Base-by-base conservation (phyloP, 2,797 vertebrate species). In the Prunella strophiata region DNA sequence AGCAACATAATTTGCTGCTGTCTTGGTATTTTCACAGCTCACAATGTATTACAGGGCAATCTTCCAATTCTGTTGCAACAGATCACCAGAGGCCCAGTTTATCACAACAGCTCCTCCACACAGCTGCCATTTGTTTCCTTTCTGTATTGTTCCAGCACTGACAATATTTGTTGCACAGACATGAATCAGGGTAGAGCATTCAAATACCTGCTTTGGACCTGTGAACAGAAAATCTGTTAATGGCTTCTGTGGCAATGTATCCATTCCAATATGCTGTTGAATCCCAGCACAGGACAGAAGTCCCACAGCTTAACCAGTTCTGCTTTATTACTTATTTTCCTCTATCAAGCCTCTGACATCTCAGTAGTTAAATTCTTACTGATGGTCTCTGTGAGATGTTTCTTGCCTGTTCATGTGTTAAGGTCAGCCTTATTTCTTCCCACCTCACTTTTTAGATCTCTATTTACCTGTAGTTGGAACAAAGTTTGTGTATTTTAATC, bases 41-140 rank as follows among this genome's bases (percentile, higher is more conserved):
- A 55, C 57, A 85, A 50, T 13, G 14, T 67, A 88, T 79, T 74
- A 81, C 19, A 32, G 72, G 63, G 94, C 88, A 73, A 54, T 45
- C 74, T 85, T 75, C 68, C 91, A 94, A 16, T 32, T 76, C 59
- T 62, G 14, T 20, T 88, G 50, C 83, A 93, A 65, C 21, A 51
- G 43, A 86, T 38, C 67, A 89, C 42, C 61, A 85, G 61, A 87
- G 59, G 52, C 52, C 68, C 57, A 84, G 30, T 42, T 89, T 84
- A 88, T 89, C 82, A 52, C 25, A 45, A 85, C 89, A 73, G 87
- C 89, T 91, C 86, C 83, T 90, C 74, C 79, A 80, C 81, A 52
- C 78, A 95, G 88, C 62, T 91, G 81, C 51, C 77, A 78, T 45
- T 91, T 87, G 65, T 96, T 92, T 89, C 68, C 80, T 79, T 88